Base-by-base conservation (phyloP, 2,888 invertebrate species). In the Apodemia hepburni region DNA sequence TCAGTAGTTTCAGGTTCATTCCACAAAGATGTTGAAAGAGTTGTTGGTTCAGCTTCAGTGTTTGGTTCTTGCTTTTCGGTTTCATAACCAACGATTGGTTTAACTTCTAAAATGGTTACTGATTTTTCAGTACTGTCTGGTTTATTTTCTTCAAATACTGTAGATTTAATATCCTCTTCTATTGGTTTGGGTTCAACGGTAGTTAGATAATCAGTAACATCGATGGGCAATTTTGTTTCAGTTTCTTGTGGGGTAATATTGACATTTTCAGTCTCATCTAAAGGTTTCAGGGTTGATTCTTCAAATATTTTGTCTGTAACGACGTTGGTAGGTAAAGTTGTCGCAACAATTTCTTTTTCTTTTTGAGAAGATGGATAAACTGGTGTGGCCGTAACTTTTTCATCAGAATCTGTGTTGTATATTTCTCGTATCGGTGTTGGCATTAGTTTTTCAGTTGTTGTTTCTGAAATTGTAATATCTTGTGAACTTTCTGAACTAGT, bases 351-450 rank as follows among this genome's bases (percentile, higher is more conserved):
- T 64, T 65, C 65, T 29, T 66, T 62, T 47, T 66, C 47, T 51
- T 66, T 64, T 22, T 29, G 49, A 29, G 54, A 49, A 8, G 27
- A 11, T 66, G 54, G 60, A 38, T 63, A 33, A 15, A 18, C 22
- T 33, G 62, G 54, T 60, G 47, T 17, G 59, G 62, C 62, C 45
- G 68, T 70, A 58, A 59, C 60, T 22, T 60, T 61, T 61, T 47
- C 62, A 33, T 4, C 45, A 7, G 58, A 45, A 45, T 42, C n/a
- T 18, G 15, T 15, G 9, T 51, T 18, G 33, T 18, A 35, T 42
- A 59, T 11, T 51, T 64, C 51, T 51, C 62, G 35, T 18, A 17
- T 57, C 54, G 58, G 22, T n/a, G 61, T 58, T 12, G 54, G 38
- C 60, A 61, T 45, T 27, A 61, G 17, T 38, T 62, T 49, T 45